phyloP scores from a whole-genome alignment of 2,113 vertebrate species.

The Marcusenius ussheri region DNA sequence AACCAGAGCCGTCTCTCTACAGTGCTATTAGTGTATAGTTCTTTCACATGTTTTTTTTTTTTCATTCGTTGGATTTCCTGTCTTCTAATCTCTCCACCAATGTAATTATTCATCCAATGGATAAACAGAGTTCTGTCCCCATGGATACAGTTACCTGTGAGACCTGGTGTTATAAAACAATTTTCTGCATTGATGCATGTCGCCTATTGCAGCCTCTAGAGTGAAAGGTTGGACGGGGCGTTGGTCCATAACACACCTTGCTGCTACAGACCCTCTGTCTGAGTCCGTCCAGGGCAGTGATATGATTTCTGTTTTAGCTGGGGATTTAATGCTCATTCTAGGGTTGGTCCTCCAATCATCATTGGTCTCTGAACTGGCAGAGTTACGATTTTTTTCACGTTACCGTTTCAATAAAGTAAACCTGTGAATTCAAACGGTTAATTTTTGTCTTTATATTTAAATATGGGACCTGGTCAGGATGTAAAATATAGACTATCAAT shows the following conservation, averaged over 20 bases:
- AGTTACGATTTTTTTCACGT: not conserved
- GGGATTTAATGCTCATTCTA: not conserved
- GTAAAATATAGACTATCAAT: not conserved
- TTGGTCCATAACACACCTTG: not conserved
- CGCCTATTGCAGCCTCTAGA: not conserved
- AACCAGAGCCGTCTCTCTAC: not conserved
- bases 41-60: not conserved
- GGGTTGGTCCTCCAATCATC: not conserved
- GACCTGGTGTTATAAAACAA: not conserved
- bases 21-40: not conserved
- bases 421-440: not conserved
- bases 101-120: not conserved
- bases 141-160: not conserved
- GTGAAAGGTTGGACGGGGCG: not conserved
- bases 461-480: not conserved
- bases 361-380: not conserved
- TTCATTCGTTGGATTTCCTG: not conserved
- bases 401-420: not conserved
- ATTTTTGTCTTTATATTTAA: not conserved
- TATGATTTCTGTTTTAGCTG: not conserved
- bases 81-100: not conserved
- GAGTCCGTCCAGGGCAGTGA: not conserved
- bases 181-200: not conserved
- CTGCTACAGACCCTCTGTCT: not conserved
- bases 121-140: not conserved